phyloP scores from a whole-genome alignment of 2,888 invertebrate species.

The Parnassius glacialis region DNA sequence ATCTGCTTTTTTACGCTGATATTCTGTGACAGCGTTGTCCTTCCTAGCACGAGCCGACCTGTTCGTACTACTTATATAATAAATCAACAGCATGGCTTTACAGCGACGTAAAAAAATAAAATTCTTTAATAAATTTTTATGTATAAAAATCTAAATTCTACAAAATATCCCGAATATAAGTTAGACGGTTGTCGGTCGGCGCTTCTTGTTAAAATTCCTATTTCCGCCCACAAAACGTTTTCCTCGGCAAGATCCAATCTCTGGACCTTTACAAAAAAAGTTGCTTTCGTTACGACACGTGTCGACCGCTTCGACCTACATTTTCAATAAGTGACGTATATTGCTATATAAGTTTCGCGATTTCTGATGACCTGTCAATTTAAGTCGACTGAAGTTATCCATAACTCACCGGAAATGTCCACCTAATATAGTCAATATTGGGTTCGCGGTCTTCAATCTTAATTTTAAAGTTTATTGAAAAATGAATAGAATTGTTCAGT shows the following conservation, averaged over 20 bases:
- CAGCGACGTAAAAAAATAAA: neutral
- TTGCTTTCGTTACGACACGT: constrained; percentile 10
- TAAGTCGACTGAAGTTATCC: too few species aligned
- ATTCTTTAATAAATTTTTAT: neutral
- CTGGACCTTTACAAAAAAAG: constrained; percentile 27
- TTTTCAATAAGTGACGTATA: constrained; percentile 22
- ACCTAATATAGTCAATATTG: too few species aligned
- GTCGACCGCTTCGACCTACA: constrained; percentile 18
- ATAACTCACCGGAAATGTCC: too few species aligned
- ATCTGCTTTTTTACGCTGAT: too few species aligned
- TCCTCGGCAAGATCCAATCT: constrained; percentile 36
- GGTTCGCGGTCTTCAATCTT: too few species aligned
- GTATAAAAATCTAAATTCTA: too few species aligned
- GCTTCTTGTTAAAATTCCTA: constrained; percentile 41
- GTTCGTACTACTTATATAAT: too few species aligned
- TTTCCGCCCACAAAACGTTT: constrained; percentile 39
- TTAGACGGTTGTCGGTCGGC: constrained; percentile 15
- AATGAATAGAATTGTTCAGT: too few species aligned
- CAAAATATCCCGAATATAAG: constrained; percentile 7
- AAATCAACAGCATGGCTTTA: too few species aligned
- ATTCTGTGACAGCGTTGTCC: too few species aligned
- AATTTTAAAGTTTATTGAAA: too few species aligned
- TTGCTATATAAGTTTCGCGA: neutral
- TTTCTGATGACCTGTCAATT: neutral
- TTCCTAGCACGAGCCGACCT: too few species aligned